Percentiles rank a stretch among this genome's conserved stretches.
Conservation (phyloP, 2,113 vertebrate genomes). For the Toxotes jaculatrix region DNA sequence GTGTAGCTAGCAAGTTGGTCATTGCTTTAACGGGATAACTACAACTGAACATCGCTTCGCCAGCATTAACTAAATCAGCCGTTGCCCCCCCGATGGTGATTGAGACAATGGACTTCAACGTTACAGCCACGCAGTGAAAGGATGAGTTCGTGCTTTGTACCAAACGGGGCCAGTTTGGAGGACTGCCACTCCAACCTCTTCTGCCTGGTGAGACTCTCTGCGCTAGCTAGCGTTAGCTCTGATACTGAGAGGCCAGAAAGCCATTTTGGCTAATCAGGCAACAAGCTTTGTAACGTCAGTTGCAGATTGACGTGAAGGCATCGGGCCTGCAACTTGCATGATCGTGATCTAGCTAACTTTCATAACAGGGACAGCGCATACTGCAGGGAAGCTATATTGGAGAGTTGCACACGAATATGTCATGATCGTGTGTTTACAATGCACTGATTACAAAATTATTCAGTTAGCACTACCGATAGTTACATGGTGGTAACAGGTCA, state of each 20-base stretch:
- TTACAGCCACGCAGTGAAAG: slow-evolving; percentile 91
- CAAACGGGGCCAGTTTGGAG: slow-evolving; percentile 99
- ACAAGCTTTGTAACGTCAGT: slow-evolving; percentile 82
- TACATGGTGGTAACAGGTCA: slow-evolving; percentile 48
- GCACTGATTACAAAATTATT: slow-evolving; percentile 24
- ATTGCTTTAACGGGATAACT: slow-evolving; percentile 72
- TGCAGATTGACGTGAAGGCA: slow-evolving; percentile 78
- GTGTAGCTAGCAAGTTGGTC: slow-evolving; percentile 65
- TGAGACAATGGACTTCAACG: slow-evolving; percentile 95
- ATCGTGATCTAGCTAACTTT: slow-evolving; percentile 69
- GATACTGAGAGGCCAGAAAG: slow-evolving; percentile 78
- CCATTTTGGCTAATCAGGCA: slow-evolving; percentile 85
- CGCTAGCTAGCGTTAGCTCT: slow-evolving; percentile 73
- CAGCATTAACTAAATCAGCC: slow-evolving; percentile 51
- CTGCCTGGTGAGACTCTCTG: slow-evolving; percentile 93
- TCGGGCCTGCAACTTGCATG: slow-evolving; percentile 76
- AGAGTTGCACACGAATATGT: background rate
- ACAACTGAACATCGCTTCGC: slow-evolving; percentile 63
- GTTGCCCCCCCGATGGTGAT: slow-evolving; percentile 84
- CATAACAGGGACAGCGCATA: slow-evolving; percentile 36
- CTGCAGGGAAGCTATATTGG: slow-evolving; percentile 8
- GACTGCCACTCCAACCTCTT: slow-evolving; percentile 99
- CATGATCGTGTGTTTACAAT: slow-evolving; percentile 28
- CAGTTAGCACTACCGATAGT: slow-evolving; percentile 24
- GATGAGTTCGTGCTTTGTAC: slow-evolving; percentile 99